Evolutionary conservation across 1,140 invertebrate genomes (phyloP), one percentile per base, ranked within the genome.

Genomic region (Meloidogyne exigua): DNA sequence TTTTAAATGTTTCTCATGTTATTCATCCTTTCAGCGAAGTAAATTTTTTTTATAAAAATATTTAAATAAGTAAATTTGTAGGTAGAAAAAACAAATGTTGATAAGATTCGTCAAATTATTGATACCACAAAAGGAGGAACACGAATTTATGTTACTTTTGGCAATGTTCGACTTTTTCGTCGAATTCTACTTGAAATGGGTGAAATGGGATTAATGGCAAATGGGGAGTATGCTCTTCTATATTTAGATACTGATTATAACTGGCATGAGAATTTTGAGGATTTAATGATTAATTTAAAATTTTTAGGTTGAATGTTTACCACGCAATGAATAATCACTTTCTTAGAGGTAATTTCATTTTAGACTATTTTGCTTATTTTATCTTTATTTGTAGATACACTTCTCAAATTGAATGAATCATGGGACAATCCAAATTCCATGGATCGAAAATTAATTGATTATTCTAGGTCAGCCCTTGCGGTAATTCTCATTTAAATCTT

Each of bases 161-260:
- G 95, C 0, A 91, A 91, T 13, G 88, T 92, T 0, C 91, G 91
- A 44, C 91, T 92, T 18, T 89, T 96, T 25, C 92, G 94, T 66
- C 93, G 95, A 77, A 92, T 97, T 89, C 94, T 97, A 92, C 91
- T 91, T 57, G 92, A 92, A 11, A 93, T 97, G 92, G 92, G 95
- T 86, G 92, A 92, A 71, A 90, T 92, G 69, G 91, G 93, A 72
- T 85, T 97, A 68, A 92, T 97, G 84, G 92, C 92, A 23, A 92
- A 94, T 74, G 94, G 95, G 13, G 93, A 96, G 87, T 97, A 97
- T 87, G 93, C 96, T 90, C 93, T 97, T 63, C 95, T 98, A 84
- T 94, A 93, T 87, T 92, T 96, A 10, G 94, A 97, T 86, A 93
- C 93, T 90, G 92, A 93, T 89, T 96, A 95, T 90, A 91, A 96